phyloP scores from a whole-genome alignment of 2,797 vertebrate species.

The Crenuchus spilurus region DNA sequence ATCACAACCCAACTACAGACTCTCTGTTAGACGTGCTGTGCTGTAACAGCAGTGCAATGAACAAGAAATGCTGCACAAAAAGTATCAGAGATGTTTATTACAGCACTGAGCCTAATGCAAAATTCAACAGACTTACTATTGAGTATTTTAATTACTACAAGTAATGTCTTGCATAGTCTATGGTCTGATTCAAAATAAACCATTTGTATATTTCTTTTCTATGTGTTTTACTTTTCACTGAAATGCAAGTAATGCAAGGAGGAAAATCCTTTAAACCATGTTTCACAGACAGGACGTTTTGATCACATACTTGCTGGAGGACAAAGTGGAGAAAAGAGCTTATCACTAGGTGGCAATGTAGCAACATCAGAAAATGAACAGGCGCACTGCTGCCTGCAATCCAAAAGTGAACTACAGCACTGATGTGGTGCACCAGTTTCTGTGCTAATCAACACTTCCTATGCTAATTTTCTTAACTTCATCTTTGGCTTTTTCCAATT shows the following conservation, averaged over 20 bases:
- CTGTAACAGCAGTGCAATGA: conserved; percentile 31
- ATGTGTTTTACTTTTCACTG: neutral
- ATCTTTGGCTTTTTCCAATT: conserved; percentile 40
- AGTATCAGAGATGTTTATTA: conserved; percentile 47
- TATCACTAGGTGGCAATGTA: conserved; percentile 84
- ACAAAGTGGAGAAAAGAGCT: conserved; percentile 29
- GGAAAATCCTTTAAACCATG: conserved; percentile 48
- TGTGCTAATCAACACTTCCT: conserved; percentile 38
- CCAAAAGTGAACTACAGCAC: conserved; percentile 19
- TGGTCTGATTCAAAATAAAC: conserved; percentile 13
- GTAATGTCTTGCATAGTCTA: conserved; percentile 28
- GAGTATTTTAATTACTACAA: conserved; percentile 30
- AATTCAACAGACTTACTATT: conserved; percentile 48
- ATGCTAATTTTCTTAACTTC: conserved; percentile 47
- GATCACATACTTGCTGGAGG: conserved; percentile 49
- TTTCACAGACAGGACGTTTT: conserved; percentile 59
- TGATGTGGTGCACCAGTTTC: conserved; percentile 3
- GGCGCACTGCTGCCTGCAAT: neutral
- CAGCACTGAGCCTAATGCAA: conserved; percentile 46
- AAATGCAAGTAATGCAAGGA: conserved; percentile 38
- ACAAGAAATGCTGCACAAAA: conserved; percentile 37
- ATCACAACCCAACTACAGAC: conserved; percentile 50
- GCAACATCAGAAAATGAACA: conserved; percentile 70
- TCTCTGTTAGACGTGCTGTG: conserved; percentile 28
- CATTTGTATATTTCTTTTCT: conserved; percentile 29